A percentile compares a stretch with the other conserved stretches of the same genome.
Conservation (phyloP, 1,140 invertebrate species). For the Hydropsyche tenuis region DNA sequence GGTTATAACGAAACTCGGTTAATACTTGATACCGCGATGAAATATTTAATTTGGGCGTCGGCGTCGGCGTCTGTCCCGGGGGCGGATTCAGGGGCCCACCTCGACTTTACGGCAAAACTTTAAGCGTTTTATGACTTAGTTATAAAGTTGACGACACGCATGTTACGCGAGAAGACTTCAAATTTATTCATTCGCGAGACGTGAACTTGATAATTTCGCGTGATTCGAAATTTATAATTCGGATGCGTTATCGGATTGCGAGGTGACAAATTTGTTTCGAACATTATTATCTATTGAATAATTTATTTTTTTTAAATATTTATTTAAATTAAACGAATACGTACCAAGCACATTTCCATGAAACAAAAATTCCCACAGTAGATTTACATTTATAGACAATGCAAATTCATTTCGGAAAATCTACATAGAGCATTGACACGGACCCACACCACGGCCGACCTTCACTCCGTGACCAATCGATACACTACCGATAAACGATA, state of each 20-base stretch:
- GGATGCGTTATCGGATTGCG: too few species aligned
- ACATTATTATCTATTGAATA: too few species aligned
- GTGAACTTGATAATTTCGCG: not conserved
- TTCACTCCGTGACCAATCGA: constrained; percentile 35
- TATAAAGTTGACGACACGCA: constrained; percentile 42
- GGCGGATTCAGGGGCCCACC: constrained; percentile 17
- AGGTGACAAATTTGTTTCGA: too few species aligned
- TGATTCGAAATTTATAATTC: constrained; percentile 16
- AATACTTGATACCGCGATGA: constrained; percentile 38
- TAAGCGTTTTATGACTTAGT: constrained; percentile 51
- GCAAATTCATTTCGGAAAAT: not conserved
- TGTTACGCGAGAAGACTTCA: constrained; percentile 19
- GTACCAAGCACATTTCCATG: too few species aligned
- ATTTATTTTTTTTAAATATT: too few species aligned
- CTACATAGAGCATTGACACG: constrained; percentile 16
- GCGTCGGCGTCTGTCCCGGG: constrained; percentile 17
- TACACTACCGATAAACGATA: constrained; percentile 11
- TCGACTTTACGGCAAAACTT: constrained; percentile 49
- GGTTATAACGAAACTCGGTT: constrained; percentile 24
- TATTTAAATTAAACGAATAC: too few species aligned
- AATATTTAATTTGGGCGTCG: constrained; percentile 43
- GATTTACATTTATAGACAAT: too few species aligned
- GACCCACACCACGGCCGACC: constrained; percentile 19
- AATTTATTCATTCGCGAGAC: constrained; percentile 9
- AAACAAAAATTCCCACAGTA: too few species aligned